Base-by-base conservation (phyloP, 2,888 invertebrate genomes). In the Xanthia icteritia region DNA sequence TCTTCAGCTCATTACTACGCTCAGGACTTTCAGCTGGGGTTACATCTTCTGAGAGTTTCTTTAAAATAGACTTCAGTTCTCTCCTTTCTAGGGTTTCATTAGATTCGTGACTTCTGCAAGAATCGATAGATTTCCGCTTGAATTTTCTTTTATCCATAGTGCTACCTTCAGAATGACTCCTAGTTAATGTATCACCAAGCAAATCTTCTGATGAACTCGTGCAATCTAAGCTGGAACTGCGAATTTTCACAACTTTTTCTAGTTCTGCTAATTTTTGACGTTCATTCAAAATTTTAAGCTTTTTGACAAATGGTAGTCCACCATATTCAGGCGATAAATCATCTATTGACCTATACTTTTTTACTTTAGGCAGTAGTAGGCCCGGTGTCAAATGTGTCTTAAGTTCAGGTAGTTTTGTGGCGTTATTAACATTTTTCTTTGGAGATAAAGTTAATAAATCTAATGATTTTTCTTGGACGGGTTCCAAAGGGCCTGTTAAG, bases 271-370 rank as follows among this genome's bases (percentile, higher is more conserved):
- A 94, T 94, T 98, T 99, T 92, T 98, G 98, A 17, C 98, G 97
- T 94, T 99, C 99, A 93, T 99, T 99, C 67, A 99, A 96, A 88
- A 99, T 99, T 96, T 99, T 98, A 69, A 99, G 95, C 89, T 98
- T 98, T 94, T 99, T 99, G 0, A 99, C 98, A 91, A 99, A 99
- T 0, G 99, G 98, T 79, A 99, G 94, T 23, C 98, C 98, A 71
- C 98, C 98, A 89, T 98, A 99, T 92, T 99, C 99, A 0, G 99
- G 99, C 15, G 98, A 98, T 56, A 99, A 94, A 92, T 99, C 99
- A 90, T 98, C 98, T 71, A 98, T 98, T n/a, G 98, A 98, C 82
- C 97, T 97, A 94, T 98, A 98, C 92, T 97, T 97, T 93, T 98
- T 98, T 4, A 94, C 88, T 94, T 94, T 94, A 17, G 95, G 95